Base-by-base conservation (phyloP, 1,140 invertebrate genomes). In the Geopemphigus sp. region DNA sequence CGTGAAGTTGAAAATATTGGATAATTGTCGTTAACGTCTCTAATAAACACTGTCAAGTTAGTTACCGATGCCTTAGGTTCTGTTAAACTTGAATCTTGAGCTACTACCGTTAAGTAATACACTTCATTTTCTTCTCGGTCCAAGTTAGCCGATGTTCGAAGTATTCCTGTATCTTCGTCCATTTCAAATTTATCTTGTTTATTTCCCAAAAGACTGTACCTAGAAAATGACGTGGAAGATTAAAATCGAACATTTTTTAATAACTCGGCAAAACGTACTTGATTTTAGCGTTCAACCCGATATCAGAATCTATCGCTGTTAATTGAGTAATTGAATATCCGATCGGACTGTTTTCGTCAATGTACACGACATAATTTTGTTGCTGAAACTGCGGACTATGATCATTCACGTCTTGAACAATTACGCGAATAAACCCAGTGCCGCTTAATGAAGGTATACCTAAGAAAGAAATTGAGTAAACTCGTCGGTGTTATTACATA, bases 331-430 rank as follows among this genome's bases (percentile, higher is more conserved):
- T 91, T 82, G 90, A 88, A 0, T 92, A 91, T 32, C 91, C 93
- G 14, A 88, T 83, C 1, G 90, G 88, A 53, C 90, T 86, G 85
- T 96, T 95, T 87, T 97, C 95, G 66, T 88, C 87, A 0, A 96
- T 90, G 32, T 85, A 89, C 1, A 92, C 91, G 83, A 89, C 88
- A 85, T 95, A 96, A 32, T 91, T 90, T 83, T 92, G 90, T 80
- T 92, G 88, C 82, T 91, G 90, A 83, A 95, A 95, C 82, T 92
- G 90, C 0, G 96, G 96, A 83, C 90, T 91, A 85, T 97, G 95
- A 85, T 98, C 96, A 85, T 98, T 98, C 47, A 95, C 91, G 85
- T 98, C 96, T 85, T 95, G 91, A 8, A 99, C 94, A 64, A 95
- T 87, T 54, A 99, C 90, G 82, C 89, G 90, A 2, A 99, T 91